phyloP scores from a whole-genome alignment of 53 echinoderm and acorn worm species.

The Holothuria scabra region DNA sequence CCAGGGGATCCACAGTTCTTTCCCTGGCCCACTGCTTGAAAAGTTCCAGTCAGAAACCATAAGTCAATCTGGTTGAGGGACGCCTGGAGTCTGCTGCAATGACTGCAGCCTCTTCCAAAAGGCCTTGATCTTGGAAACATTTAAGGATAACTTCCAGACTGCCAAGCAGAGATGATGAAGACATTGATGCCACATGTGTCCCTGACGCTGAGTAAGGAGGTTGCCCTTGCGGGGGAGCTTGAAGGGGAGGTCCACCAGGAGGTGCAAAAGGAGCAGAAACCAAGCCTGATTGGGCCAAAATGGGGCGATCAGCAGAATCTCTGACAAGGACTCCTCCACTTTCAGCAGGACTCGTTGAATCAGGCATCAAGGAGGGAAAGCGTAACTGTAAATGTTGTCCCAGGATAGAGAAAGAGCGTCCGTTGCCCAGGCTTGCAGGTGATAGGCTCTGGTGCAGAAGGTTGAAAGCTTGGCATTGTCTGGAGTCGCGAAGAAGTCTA shows the following conservation, averaged over 20 bases:
- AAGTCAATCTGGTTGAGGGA: background rate
- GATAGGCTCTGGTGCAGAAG: conserved; percentile 39
- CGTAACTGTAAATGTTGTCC: conserved; percentile 17
- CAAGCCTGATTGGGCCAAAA: conserved; percentile 5
- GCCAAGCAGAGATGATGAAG: background rate
- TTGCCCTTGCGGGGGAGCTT: background rate
- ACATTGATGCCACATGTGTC: background rate
- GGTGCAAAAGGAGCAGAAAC: conserved; percentile 13
- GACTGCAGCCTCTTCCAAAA: background rate
- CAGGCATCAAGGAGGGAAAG: conserved; percentile 48
- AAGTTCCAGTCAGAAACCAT: background rate
- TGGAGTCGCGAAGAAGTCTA: conserved; percentile 15
- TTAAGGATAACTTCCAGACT: conserved; percentile 11
- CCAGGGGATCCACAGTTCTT: background rate
- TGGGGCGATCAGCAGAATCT: background rate
- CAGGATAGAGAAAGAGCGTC: conserved; percentile 40
- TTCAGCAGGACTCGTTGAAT: conserved; percentile 2
- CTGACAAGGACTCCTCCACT: background rate
- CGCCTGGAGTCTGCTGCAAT: background rate
- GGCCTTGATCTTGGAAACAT: background rate
- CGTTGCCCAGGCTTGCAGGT: conserved; percentile 21
- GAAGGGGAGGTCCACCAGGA: conserved; percentile 7
- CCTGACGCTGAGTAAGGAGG: background rate
- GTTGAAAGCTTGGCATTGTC: conserved; percentile 35
- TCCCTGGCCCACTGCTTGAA: background rate